Base-by-base conservation (phyloP, 1,140 invertebrate genomes). In the Panagrolaimus sp. region DNA sequence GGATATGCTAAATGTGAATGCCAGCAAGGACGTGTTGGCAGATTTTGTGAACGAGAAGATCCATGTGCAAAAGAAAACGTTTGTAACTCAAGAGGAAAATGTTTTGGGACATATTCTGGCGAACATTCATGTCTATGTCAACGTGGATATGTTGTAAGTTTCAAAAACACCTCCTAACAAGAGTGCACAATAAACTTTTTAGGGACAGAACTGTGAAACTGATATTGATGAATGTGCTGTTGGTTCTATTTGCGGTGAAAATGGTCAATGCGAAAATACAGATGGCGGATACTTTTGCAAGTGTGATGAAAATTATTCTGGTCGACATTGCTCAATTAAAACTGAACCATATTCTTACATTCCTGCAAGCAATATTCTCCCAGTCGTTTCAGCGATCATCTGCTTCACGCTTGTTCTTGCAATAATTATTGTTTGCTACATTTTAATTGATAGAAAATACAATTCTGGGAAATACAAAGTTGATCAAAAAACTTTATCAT, bases 171-270 rank as follows among this genome's bases (percentile, higher is more conserved):
- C 7, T 38, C 31, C 7, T 38, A 38, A 38, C 31, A 38, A 38
- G 7, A 4, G 2, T 4, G 2, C 31, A 38, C 7, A 38, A 4
- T 38, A 2, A 38, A 38, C 2, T 38, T 38, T 38, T 38, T 38
- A 38, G 31, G 31, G 31, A 2, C 31, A 7, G 2, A 7, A 38
- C 11, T 57, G 51, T 25, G 14, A 57, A 57, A 0, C 11, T 11
- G 51, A 57, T 20, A 57, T 57, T 16, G 51, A 57, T 16, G 51
- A 57, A 57, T 57, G 51, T 57, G 51, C 51, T 27, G 13, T 13
- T 16, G 14, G 14, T 5, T 25, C 14, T 9, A 13, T 11, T 2
- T 57, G 51, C n/a, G 14, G 14, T 20, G 51, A 57, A 13, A 57
- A 57, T 57, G 51, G 51, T 27, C 14, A n/a, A n/a, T 57, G 51